Conservation (phyloP, 2,113 vertebrate species). For the Kryptolebias marmoratus region DNA sequence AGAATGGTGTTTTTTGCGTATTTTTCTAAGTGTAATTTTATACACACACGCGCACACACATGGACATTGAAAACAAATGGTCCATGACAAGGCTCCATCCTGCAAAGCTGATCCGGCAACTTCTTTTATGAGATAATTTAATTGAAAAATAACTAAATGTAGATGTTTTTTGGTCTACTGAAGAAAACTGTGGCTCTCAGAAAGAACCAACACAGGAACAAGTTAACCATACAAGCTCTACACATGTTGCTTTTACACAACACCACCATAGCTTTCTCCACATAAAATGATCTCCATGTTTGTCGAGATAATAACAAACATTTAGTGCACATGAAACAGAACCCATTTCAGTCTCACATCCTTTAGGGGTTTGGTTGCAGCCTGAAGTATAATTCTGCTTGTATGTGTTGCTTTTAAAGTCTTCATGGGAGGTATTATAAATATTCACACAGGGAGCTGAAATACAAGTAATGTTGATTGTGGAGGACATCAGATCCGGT, state of each 20-base stretch:
- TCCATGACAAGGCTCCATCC: background rate
- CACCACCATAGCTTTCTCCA: no score
- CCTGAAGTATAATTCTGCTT: constrained; percentile 12
- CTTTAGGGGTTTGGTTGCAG: constrained; percentile 27
- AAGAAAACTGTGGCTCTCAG: background rate
- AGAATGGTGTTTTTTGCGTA: background rate
- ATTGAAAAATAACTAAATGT: no score
- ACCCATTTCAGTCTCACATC: constrained; percentile 43
- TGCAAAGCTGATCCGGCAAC: background rate
- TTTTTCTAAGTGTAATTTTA: no score
- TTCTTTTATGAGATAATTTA: background rate
- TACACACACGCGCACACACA: no score
- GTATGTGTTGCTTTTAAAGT: constrained; percentile 39
- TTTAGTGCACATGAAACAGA: constrained; percentile 52
- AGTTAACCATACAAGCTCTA: no score
- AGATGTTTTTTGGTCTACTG: no score
- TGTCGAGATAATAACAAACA: constrained; percentile 39
- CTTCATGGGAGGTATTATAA: constrained; percentile 33
- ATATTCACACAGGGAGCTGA: constrained; percentile 42
- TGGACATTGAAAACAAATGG: background rate
- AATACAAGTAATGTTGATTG: constrained; percentile 30
- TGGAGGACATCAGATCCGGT: constrained; percentile 25
- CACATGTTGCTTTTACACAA: background rate
- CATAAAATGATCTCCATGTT: background rate
- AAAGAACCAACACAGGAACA: background rate